Evolutionary conservation across 2,888 invertebrate genomes (phyloP), one percentile per base, ranked within the genome.

Genomic region (Alentia gelatinosa): DNA sequence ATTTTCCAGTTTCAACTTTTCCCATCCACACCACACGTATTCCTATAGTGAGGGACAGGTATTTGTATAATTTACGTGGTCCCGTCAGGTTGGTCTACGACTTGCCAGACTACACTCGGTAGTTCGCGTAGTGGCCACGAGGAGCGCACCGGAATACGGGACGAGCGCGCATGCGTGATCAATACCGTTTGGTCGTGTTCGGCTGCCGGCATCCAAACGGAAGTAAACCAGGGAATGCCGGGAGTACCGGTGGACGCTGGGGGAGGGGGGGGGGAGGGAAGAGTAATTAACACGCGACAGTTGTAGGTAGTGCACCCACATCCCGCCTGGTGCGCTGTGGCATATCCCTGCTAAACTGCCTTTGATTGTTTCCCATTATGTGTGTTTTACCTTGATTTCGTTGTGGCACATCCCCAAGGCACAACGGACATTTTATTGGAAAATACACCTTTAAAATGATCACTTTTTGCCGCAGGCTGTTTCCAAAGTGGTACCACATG

Each of bases 231-330:
- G 68, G 26, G 68, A 30, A 68, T 26, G 26, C n/a, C n/a, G 26
- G 68, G 68, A 68, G 68, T 68, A 68, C n/a, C 30, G n/a, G 26
- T 26, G 12, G 33, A 19, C 4, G 12, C 68, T 26, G 47, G 47
- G 47, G 9, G 47, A 12, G 9, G n/a, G n/a, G n/a, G n/a, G n/a
- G n/a, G n/a, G n/a, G n/a, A n/a, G n/a, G n/a, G n/a, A n/a, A n/a
- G n/a, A n/a, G n/a, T n/a, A n/a, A 68, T 68, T 68, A 68, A 68
- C 68, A 68, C 15, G 68, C 68, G 68, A 68, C n/a, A n/a, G n/a
- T n/a, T n/a, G n/a, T n/a, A n/a, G n/a, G n/a, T n/a, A n/a, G n/a
- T n/a, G n/a, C n/a, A n/a, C n/a, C n/a, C n/a, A n/a, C n/a, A n/a
- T n/a, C n/a, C n/a, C n/a, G n/a, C n/a, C n/a, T n/a, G n/a, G n/a